phyloP scores from a whole-genome alignment of 1,140 invertebrate genomes.

The Sarcophaga bullata region DNA sequence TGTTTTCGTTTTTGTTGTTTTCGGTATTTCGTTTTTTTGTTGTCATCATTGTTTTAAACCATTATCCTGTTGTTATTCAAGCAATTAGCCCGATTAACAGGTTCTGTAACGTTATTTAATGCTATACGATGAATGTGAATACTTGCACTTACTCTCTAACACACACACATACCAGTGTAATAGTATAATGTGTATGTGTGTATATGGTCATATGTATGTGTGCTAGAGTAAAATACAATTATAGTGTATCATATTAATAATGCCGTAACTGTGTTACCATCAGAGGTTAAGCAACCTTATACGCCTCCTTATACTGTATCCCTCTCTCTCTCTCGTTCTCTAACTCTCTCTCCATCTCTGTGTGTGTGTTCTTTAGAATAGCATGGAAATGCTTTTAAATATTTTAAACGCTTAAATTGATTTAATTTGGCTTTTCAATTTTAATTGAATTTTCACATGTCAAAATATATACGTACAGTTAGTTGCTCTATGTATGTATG shows the following conservation, averaged over 20 bases:
- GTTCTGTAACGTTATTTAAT: slow-evolving; percentile 15
- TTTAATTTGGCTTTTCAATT: slow-evolving; percentile 38
- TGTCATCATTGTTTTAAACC: slow-evolving; percentile 39
- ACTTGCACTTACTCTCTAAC: not conserved
- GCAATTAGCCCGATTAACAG: slow-evolving; percentile 43
- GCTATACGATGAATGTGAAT: not conserved
- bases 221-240: not conserved
- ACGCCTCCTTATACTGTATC: too few relatives aligned
- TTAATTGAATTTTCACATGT: slow-evolving; percentile 29
- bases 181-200: not conserved
- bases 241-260: not conserved
- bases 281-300: not conserved
- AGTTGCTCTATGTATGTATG: not conserved
- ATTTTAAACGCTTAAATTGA: slow-evolving; percentile 38
- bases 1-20: not conserved
- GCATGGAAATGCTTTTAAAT: slow-evolving; percentile 39
- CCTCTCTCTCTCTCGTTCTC: too few relatives aligned
- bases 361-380: not conserved
- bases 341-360: too few relatives aligned
- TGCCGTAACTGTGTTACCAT: too few relatives aligned
- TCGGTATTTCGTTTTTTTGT: not conserved
- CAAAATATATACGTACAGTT: not conserved
- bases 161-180: not conserved
- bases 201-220: not conserved
- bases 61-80: slow-evolving; percentile 42